Percentiles rank a stretch among this genome's conserved stretches.
Conservation (phyloP, 2,797 vertebrate genomes). For the Manis crassicaudata region DNA sequence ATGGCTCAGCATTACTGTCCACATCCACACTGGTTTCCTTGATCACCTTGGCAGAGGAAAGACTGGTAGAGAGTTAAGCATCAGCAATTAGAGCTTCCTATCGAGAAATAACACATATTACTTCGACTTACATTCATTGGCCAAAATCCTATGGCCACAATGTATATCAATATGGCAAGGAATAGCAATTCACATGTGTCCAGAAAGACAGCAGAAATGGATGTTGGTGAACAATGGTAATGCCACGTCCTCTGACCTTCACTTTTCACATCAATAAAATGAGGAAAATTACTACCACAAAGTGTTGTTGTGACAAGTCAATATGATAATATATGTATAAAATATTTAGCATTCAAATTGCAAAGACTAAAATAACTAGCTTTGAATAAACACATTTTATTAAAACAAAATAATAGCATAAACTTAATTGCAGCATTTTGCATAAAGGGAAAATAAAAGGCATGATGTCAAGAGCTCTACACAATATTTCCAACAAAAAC, state of each 20-base stretch:
- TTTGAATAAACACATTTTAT: neutral
- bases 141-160: neutral
- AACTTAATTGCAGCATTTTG: neutral
- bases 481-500: neutral
- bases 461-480: neutral
- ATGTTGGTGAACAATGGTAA: neutral
- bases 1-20: neutral
- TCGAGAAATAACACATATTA: neutral
- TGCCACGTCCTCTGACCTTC: neutral
- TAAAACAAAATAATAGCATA: neutral
- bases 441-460: neutral
- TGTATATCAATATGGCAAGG: neutral
- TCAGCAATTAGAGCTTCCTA: neutral
- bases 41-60: neutral
- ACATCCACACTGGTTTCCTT: neutral
- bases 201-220: neutral
- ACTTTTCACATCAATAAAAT: neutral
- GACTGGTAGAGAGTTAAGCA: neutral
- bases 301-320: neutral
- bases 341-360: neutral
- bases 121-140: neutral
- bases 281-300: neutral
- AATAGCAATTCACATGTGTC: neutral
- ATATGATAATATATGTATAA: neutral
- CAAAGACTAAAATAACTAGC: neutral